Evolutionary conservation across 1,140 invertebrate species (phyloP), one percentile per base, ranked within the genome.

Genomic region (Rhagoletis zephyria): DNA sequence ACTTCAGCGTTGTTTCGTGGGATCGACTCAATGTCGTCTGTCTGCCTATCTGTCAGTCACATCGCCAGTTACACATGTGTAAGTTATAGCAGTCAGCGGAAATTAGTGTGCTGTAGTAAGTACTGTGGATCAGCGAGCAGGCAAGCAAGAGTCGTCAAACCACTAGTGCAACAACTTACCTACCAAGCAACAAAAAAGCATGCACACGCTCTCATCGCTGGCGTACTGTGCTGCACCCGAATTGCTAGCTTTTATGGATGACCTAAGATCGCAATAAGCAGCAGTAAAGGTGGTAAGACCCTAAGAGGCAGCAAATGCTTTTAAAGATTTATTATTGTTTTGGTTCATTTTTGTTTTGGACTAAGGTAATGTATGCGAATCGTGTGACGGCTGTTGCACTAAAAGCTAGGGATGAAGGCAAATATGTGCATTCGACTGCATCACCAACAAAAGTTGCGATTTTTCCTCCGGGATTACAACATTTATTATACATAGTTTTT

Each of bases 221-320:
- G n/a, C 51, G 51, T 10, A 16, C 48, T 42, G 30, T 30, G 74
- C 74, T 81, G 74, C 74, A 81, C 74, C 74, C 74, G 48, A 81
- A 81, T 19, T 81, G 74, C 74, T 81, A 2, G 16, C n/a, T 19
- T 14, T 45, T 42, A 14, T 56, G 74, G 19, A 51, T 59, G 74
- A 81, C 74, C 48, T 81, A 81, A 81, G 74, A 59, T 81, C 42
- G 48, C 48, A 81, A 81, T 81, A 81, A 81, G n/a, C 5, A 81
- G n/a, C 74, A 1, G 70, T 1, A 81, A 16, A 42, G 16, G 19
- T n/a, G 19, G 5, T 59, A 4, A 59, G 74, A 56, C 48, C 48
- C 48, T 81, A 81, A n/a, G 16, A 48, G 45, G 10, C 45, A 12
- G 3, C 42, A 14, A 48, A 74, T 5, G 14, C 67, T 16, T 40